Evolutionary conservation across 2,113 vertebrate species (phyloP), one percentile per base, ranked within the genome.

Genomic region (Tragelaphus strepsiceros): DNA sequence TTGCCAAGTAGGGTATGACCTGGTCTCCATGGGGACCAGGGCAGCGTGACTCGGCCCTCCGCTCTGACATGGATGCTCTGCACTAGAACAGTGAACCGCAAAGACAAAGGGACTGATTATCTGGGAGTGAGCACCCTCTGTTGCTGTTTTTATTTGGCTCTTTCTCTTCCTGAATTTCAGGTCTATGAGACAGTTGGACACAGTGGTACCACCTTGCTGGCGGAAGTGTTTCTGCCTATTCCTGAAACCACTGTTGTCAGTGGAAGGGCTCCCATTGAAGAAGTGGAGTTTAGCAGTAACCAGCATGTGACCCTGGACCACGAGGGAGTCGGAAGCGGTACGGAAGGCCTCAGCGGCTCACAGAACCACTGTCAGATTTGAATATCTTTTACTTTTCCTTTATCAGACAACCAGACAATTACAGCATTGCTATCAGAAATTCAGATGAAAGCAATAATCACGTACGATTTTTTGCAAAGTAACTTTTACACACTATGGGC

Each of bases 281-380:
- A 99, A 90, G 98, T 99, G 74, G 99, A 99, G 98, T 99, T 99
- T 74, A 99, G 99, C 99, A 99, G 99, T 92, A 98, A 99, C 98
- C 99, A 99, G 96, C 99, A 99, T 17, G 99, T 99, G 94, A 98
- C 98, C 64, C 99, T 99, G 95, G 99, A 99, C 98, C 99, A 99
- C 0, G 99, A 99, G 98, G 99, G 99, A 64, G 99, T 99, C 8
- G 99, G 99, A 85, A 99, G 99, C 39, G 99, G 99, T 99, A 99
- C 22, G 98, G 10, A 89, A 59, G 74, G 15, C 67, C 15, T 93
- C 43, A 5, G 6, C 53, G 43, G 13, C 77, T 97, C 85, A 56
- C 0, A 2, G 30, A 93, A 90, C 46, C 35, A 24, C 26, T 90
- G 19, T 96, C 96, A 88, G 6, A 84, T 35, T 32, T 86, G 83